Evolutionary conservation across 2,888 invertebrate genomes (phyloP), one percentile per base, ranked within the genome.

Genomic region (Ectemnius lituratus): DNA sequence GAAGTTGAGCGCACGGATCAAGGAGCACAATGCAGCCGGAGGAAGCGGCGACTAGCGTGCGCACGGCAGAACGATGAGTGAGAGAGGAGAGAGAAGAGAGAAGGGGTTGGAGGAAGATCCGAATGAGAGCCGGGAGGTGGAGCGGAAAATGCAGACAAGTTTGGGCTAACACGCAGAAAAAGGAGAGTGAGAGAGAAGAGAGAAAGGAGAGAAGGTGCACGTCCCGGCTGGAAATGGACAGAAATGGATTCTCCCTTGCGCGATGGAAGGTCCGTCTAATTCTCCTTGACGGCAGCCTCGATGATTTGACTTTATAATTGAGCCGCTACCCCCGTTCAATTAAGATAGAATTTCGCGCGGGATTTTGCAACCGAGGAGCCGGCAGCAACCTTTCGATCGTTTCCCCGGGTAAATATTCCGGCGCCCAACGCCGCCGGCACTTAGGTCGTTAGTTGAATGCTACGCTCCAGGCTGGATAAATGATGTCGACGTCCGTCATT

Each of bases 231-330:
- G 60, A 46, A 20, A 8, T 45, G 46, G 28, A 18, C 23, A 62
- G 59, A 68, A 74, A 69, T 67, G 68, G 64, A 23, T 57, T 71
- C 52, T 56, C 45, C 16, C 16, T n/a, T 11, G 23, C 18, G 56
- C 60, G 28, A 60, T 59, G 57, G 75, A 72, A 52, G 16, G 14
- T 52, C 52, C 52, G n/a, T 52, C 16, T 16, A 16, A 14, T 52
- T 52, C 52, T 16, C 11, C 16, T 52, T 16, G 14, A 6, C 16
- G 5, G n/a, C 16, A 14, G n/a, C 5, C 52, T 71, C 67, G 56
- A 69, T 68, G 67, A 84, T 85, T 79, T 82, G 82, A 84, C 85
- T 85, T 82, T 84, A 82, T 83, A 85, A 86, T 85, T 78, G 76
- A 78, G 75, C 60, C 78, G 23, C 23, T 23, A 73, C 70, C 62